Conservation (phyloP, 2,113 vertebrate species). For the Pachycephala philippinensis region DNA sequence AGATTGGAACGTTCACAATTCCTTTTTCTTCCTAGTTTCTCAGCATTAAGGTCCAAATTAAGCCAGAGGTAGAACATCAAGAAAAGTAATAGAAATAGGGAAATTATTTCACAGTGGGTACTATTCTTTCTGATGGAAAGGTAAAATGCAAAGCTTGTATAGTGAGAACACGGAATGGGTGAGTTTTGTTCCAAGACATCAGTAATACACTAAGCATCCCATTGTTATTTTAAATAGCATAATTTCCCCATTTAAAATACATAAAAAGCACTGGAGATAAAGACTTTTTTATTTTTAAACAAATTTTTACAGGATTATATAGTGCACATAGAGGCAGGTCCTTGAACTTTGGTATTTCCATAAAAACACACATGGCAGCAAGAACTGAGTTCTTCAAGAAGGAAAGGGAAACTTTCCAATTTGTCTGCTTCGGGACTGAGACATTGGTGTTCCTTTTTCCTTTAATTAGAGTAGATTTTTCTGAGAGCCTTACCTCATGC, state of each 20-base stretch:
- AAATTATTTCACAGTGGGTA: neutral
- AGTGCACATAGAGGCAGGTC: neutral
- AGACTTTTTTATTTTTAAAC: neutral
- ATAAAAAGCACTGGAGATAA: neutral
- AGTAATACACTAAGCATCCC: neutral
- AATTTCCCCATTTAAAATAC: neutral
- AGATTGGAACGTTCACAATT: neutral
- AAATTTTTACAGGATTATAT: neutral
- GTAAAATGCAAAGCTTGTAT: neutral
- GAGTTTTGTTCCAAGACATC: neutral
- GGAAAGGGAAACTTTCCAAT: neutral
- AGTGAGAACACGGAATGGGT: neutral
- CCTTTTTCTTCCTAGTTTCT: neutral
- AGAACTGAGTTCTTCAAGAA: neutral
- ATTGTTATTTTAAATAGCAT: neutral
- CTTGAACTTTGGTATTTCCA: neutral
- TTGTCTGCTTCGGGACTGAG: neutral
- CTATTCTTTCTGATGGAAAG: neutral
- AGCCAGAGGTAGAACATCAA: neutral
- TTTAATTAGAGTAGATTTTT: neutral
- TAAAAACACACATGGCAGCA: neutral
- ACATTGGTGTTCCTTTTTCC: neutral
- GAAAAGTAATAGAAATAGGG: neutral
- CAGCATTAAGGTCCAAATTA: slow-evolving; percentile 14
- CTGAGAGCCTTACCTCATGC: neutral